Evolutionary conservation across 1,140 invertebrate species (phyloP).

Genomic region (Heliconius hermathena): DNA sequence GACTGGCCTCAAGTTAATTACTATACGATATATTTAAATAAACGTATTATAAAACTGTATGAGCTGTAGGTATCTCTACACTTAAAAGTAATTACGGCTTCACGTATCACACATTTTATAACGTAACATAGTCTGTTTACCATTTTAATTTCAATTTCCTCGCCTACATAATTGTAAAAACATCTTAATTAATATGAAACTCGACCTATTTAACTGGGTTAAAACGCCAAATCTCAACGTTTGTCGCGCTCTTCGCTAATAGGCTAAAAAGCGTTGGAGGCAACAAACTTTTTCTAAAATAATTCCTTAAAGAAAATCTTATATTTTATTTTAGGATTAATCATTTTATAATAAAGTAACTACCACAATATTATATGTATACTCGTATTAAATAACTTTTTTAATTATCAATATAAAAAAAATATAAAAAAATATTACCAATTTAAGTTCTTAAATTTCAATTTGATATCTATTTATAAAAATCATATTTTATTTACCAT

Average conservation of each 20-base stretch:
- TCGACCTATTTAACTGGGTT: slow-evolving; percentile 24
- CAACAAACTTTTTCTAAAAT: slow-evolving; percentile 23
- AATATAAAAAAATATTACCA: too few species aligned
- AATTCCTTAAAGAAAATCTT: slow-evolving; percentile 16
- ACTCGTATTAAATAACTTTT: too few species aligned
- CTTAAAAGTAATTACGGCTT: not conserved
- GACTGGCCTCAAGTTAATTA: too few species aligned
- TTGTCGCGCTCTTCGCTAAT: slow-evolving; percentile 9
- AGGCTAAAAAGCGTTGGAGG: slow-evolving; percentile 16
- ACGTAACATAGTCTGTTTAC: not conserved
- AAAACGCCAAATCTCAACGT: slow-evolving; percentile 23
- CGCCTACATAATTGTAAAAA: slow-evolving; percentile 23
- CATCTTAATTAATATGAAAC: slow-evolving; percentile 28
- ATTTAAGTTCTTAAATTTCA: too few species aligned
- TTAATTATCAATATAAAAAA: too few species aligned
- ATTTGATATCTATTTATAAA: too few species aligned
- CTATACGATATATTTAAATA: not conserved
- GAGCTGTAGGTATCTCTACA: not conserved
- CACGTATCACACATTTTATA: not conserved
- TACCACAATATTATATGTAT: not conserved
- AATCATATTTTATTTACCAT: not conserved
- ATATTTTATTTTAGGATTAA: not conserved
- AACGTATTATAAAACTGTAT: not conserved
- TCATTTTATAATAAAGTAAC: not conserved
- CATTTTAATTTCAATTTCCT: not conserved